Conservation (phyloP, 1,140 invertebrate genomes). For the Drosophila athabasca region DNA sequence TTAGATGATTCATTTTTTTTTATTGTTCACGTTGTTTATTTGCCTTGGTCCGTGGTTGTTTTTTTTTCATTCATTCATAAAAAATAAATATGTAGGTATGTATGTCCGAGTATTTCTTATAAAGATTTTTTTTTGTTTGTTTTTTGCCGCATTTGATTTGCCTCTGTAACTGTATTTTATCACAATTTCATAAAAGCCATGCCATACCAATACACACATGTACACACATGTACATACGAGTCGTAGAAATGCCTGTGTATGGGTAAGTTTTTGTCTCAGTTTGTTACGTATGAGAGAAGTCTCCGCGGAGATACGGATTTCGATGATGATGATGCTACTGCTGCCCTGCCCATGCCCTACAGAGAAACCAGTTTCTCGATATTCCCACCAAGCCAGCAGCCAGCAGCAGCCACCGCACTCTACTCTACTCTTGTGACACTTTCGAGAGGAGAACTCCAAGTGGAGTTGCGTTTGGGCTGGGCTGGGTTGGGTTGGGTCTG, state of each 20-base stretch:
- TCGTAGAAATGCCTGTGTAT: neutral
- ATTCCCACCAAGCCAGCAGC: conserved; percentile 42
- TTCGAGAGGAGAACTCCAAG: conserved; percentile 24
- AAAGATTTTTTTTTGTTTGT: too few species aligned
- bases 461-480: neutral
- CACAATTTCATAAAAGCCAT: conserved; percentile 21
- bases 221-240: too few species aligned
- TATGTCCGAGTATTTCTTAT: too few species aligned
- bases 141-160: conserved; percentile 67
- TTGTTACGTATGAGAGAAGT: conserved; percentile 39
- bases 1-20: too few species aligned
- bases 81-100: too few species aligned
- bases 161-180: conserved; percentile 50
- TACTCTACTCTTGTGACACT: conserved; percentile 55
- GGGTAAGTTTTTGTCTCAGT: conserved; percentile 24
- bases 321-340: conserved; percentile 7
- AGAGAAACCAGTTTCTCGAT: conserved; percentile 57
- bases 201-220: too few species aligned
- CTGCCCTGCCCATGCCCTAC: conserved; percentile 46
- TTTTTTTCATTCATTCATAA: too few species aligned
- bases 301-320: neutral
- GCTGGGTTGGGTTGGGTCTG: conserved; percentile 8
- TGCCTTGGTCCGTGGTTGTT: too few species aligned
- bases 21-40: too few species aligned
- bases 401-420: too few species aligned